Conservation (phyloP, 2,797 vertebrate genomes). For the Heliangelus exortis region DNA sequence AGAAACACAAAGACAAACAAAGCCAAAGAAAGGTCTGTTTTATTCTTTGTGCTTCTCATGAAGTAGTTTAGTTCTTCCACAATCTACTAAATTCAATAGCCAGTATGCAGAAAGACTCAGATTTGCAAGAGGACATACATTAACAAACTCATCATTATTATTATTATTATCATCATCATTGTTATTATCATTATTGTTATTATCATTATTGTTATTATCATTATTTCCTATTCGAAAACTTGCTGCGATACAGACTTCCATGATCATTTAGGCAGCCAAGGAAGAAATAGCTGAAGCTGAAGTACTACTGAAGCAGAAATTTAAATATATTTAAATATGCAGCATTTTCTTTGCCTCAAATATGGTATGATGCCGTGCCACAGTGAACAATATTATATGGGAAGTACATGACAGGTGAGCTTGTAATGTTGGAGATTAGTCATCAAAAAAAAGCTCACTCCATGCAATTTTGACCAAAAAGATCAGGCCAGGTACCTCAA, state of each 20-base stretch:
- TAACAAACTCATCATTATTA: not conserved
- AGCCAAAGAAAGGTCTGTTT: not conserved
- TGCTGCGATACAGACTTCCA: not conserved
- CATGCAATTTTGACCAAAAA: not conserved
- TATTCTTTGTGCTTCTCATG: not conserved
- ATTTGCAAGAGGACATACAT: not conserved
- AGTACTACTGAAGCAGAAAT: not conserved
- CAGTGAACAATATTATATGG: not conserved
- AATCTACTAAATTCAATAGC: not conserved
- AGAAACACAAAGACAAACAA: slow-evolving; percentile 1
- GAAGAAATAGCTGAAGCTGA: not conserved
- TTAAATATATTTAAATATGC: too few species aligned
- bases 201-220: not conserved
- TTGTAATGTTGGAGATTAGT: not conserved
- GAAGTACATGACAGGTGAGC: not conserved
- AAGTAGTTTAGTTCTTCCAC: not conserved
- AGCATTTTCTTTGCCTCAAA: not conserved
- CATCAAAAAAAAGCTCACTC: not conserved
- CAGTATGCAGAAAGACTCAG: not conserved
- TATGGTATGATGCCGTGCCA: not conserved
- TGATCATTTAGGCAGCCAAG: not conserved
- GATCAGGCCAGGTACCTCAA: not conserved
- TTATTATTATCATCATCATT: not conserved
- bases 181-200: too few species aligned
- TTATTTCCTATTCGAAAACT: not conserved